Evolutionary conservation across 37 sponge, comb jelly and placozoan genomes (phyloP).

Genomic region (Chondrosia reniformis): DNA sequence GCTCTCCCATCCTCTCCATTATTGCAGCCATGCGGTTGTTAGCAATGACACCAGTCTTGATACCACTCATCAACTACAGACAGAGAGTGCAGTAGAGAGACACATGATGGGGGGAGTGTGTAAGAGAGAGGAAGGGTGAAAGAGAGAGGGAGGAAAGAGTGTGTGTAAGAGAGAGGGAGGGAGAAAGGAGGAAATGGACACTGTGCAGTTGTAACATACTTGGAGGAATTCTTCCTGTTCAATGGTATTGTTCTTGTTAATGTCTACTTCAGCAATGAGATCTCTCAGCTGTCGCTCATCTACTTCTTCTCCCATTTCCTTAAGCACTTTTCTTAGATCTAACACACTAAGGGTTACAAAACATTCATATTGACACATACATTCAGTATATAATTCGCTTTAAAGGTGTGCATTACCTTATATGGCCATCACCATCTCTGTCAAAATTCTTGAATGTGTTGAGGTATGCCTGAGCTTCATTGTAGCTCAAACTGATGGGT

Average conservation of each 20-base stretch:
- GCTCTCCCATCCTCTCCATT: conserved; percentile 42
- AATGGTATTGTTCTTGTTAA: conserved; percentile 92
- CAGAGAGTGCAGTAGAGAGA: neutral
- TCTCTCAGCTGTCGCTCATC: conserved; percentile 79
- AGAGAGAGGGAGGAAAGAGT: neutral
- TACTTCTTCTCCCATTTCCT: conserved; percentile 75
- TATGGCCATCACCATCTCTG: conserved; percentile 87
- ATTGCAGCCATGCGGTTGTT: conserved; percentile 75
- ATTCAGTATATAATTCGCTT: neutral
- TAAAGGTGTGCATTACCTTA: too few relatives aligned
- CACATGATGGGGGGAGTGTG: too few relatives aligned
- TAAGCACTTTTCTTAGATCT: conserved; percentile 71
- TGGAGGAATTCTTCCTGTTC: conserved; percentile 97
- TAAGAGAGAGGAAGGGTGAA: neutral
- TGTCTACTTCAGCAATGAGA: conserved; percentile 94
- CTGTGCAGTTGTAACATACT: conserved; percentile 27
- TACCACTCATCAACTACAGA: conserved; percentile 78
- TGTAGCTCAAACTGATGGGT: conserved; percentile 70
- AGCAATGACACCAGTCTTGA: conserved; percentile 82
- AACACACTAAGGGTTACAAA: conserved; percentile 21
- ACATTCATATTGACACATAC: neutral
- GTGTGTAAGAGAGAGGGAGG: neutral
- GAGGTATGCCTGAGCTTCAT: conserved; percentile 68
- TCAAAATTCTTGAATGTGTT: conserved; percentile 77
- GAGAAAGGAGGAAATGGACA: neutral